Conservation (phyloP, 1,140 invertebrate species). For the Artemia franciscana region DNA sequence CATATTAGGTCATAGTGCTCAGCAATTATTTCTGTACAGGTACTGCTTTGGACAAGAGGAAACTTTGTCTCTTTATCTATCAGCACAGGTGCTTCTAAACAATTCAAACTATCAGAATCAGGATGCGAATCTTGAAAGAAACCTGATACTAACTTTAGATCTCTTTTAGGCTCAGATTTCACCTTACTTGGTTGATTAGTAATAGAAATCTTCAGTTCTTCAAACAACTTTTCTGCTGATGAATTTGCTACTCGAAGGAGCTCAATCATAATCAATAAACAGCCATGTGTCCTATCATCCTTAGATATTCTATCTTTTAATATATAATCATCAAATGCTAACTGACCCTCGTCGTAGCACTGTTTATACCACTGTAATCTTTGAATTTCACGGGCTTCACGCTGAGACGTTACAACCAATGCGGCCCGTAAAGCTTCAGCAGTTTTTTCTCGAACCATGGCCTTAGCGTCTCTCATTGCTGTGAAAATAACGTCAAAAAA, state of each 20-base stretch:
- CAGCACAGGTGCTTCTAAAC: neutral
- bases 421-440: constrained; percentile 78
- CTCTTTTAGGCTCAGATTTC: neutral
- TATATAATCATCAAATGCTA: constrained; percentile 46
- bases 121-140: neutral
- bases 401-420: constrained; percentile 73
- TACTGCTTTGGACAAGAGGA: constrained; percentile 52
- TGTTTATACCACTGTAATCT: constrained; percentile 67
- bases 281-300: constrained; percentile 81
- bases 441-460: constrained; percentile 71
- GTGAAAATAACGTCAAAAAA: constrained; percentile 92
- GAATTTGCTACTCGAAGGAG: constrained; percentile 74
- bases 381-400: constrained; percentile 75
- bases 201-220: constrained; percentile 27
- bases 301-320: constrained; percentile 39
- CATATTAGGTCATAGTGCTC: constrained; percentile 67
- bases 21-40: constrained; percentile 55
- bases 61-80: constrained; percentile 2
- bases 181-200: constrained; percentile 13
- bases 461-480: constrained; percentile 72
- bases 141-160: neutral
- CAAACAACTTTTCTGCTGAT: constrained; percentile 58
- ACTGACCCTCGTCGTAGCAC: constrained; percentile 68
- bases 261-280: constrained; percentile 80
- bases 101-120: neutral